Conservation (phyloP, 2,113 vertebrate species). For the Pavo muticus region DNA sequence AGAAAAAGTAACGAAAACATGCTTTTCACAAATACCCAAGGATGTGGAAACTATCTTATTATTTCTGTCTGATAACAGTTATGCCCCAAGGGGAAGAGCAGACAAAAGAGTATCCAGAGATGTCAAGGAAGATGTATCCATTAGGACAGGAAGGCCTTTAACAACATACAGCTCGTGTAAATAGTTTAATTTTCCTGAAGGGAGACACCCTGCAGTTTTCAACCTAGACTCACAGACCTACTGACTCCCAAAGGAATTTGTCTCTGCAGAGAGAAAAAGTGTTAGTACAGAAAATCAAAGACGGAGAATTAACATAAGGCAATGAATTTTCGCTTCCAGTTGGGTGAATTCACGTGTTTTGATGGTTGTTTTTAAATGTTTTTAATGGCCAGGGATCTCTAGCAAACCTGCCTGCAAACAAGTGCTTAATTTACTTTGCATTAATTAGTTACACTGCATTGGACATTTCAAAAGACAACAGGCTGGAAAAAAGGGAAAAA, state of each 20-base stretch:
- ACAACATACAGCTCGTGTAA: background rate
- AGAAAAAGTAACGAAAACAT: background rate
- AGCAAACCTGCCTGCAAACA: background rate
- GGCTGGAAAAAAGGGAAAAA: background rate
- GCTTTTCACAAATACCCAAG: background rate
- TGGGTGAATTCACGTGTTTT: background rate
- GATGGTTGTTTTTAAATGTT: background rate
- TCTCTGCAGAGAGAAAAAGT: background rate
- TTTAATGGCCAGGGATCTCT: background rate
- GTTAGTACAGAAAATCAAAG: background rate
- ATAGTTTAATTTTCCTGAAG: background rate
- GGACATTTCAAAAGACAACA: constrained; percentile 44
- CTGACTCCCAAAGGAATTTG: background rate
- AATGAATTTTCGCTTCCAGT: background rate
- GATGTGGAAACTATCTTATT: background rate
- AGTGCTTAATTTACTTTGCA: background rate
- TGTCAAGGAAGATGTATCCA: background rate
- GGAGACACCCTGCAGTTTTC: background rate
- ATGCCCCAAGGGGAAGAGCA: background rate
- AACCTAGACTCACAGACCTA: background rate
- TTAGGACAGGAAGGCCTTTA: background rate
- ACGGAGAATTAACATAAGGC: background rate
- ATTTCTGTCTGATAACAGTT: constrained; percentile 9
- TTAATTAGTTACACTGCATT: constrained; percentile 50
- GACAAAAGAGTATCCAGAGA: background rate